Evolutionary conservation across 2,888 invertebrate species (phyloP), one percentile per base, ranked within the genome.

Genomic region (Heteromyza rotundicornis): DNA sequence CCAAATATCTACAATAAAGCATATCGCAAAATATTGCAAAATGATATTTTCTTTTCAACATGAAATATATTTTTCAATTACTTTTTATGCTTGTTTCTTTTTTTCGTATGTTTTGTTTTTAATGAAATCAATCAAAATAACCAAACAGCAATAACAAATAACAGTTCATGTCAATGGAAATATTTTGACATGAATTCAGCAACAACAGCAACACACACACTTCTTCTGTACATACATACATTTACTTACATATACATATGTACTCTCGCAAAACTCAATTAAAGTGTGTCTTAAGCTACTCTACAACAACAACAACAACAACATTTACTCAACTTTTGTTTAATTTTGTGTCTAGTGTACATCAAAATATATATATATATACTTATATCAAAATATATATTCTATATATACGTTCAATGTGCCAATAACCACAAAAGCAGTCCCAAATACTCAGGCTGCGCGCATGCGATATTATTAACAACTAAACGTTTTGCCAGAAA

Each of bases 391-490:
- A 27, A 47, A 19, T 5, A 47, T 3, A 20, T 20, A 19, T 8
- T 20, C 2, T 19, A 47, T 47, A 47, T 19, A 47, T 14, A 19
- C 5, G 20, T 17, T 19, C 27, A 27, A 47, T 47, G 20, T 47
- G 10, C n/a, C 10, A 12, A 56, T 53, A 63, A 44, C 51, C 68
- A 71, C 65, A n/a, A n/a, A n/a, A 81, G 80, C 87, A 86, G 86
- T 85, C 86, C 85, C 85, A 83, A 85, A 85, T 86, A 86, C 86
- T 81, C 80, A 77, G 86, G 84, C 86, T 87, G 87, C 86, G 84
- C 84, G 87, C 87, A 87, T 86, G 86, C 71, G 68, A 14, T 12
- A 47, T 47, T 47, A 5, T 40, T 40, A 40, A 40, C 10, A 40
- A 40, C 36, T 59, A 52, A 22, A 53, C 32, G 23, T 32, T 40